Evolutionary conservation across 2,113 vertebrate species (phyloP).

Genomic region (Trichomycterus rosablanca): DNA sequence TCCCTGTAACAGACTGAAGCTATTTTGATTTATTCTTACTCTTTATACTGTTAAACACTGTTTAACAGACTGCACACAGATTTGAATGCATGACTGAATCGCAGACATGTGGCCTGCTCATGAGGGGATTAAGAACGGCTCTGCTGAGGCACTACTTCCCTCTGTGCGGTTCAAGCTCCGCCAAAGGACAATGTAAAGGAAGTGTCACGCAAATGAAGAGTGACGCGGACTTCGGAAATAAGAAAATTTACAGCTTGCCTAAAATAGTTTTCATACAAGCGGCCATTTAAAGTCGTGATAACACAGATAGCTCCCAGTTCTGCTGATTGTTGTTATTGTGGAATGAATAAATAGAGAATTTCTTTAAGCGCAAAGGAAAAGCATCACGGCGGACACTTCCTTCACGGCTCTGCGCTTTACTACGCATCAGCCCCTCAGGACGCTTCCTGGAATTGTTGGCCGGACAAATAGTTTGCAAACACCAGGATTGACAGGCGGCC

Average conservation of each 20-base stretch:
- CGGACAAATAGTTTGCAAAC: slow-evolving; percentile 47
- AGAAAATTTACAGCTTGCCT: too few species aligned
- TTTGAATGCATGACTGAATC: background rate
- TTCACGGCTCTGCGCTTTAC: slow-evolving; percentile 20
- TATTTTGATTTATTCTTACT: too few species aligned
- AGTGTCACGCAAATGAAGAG: slow-evolving; percentile 1
- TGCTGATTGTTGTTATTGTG: background rate
- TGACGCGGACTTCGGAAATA: too few species aligned
- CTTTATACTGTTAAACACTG: too few species aligned
- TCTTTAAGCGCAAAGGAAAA: slow-evolving; percentile 1
- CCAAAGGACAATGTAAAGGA: background rate
- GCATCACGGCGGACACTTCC: background rate
- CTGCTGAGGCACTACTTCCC: slow-evolving; percentile 1
- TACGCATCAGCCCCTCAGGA: slow-evolving; percentile 14
- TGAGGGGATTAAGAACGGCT: slow-evolving; percentile 22
- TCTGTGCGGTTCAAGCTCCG: background rate
- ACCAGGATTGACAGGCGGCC: slow-evolving; percentile 14
- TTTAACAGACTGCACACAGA: too few species aligned
- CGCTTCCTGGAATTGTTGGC: slow-evolving; percentile 41
- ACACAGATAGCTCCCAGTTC: background rate
- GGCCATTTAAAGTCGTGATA: background rate
- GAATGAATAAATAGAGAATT: background rate
- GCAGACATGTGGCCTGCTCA: slow-evolving; percentile 5
- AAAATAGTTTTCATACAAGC: too few species aligned
- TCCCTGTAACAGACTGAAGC: too few species aligned